Evolutionary conservation across 2,113 vertebrate genomes (phyloP), one percentile per base, ranked within the genome.

Genomic region (Callionymus lyra): DNA sequence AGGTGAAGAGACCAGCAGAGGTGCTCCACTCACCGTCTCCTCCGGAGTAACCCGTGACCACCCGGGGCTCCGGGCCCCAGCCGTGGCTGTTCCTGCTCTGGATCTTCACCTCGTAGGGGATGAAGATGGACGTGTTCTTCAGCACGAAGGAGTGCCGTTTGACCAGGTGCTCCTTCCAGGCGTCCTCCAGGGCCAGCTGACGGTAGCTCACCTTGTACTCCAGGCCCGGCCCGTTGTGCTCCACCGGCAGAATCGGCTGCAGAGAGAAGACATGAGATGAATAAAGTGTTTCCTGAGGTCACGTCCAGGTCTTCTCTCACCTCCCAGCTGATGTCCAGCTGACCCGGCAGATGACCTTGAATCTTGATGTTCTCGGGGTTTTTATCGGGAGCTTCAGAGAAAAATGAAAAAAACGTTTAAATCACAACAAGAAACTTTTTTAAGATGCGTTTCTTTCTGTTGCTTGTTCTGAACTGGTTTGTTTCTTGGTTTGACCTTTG

Each of bases 271-370:
- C 17, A 12, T 16, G 10, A n/a, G 33, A 9, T 15, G 16, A 14
- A 8, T 37, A 10, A 3, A 13, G 35, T 9, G 6, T 14, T 13
- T 9, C 14, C 14, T 37, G 15, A 4, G 3, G 12, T 4, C 6
- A 16, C 4, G 4, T 18, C 3, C 12, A 17, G 6, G 21, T 10
- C 18, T 18, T 58, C 47, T 37, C 36, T 70, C 69, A 97, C 95
- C 87, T 95, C 89, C 95, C 94, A 98, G 63, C 81, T 91, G 60
- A 98, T 94, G 71, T 91, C 86, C 91, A 98, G 90, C 63, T 97
- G 91, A 55, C 94, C 83, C 50, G 92, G 92, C 13, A 88, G 79
- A 49, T 85, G 88, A 14, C 89, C 88, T 74, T 91, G 86, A 13
- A 91, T 89, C 69, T 77, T 73, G 46, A 97, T 87, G 63, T 90